Evolutionary conservation across 2,113 vertebrate species (phyloP), one percentile per base, ranked within the genome.

Genomic region (Synchiropus splendidus): DNA sequence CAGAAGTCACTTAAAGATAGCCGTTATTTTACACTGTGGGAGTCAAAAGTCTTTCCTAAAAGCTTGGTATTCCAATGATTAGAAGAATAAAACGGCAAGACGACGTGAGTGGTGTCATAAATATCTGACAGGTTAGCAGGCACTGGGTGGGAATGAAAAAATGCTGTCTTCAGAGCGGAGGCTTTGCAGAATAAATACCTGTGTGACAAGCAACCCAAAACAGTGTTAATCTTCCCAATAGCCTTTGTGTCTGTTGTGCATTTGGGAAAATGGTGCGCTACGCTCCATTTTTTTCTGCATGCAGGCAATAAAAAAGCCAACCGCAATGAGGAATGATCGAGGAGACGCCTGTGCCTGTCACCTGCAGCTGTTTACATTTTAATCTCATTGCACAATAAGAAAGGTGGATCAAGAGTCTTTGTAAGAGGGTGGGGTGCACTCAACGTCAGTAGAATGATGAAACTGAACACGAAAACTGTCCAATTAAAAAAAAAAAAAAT

Each of bases 181-280:
- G 77, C 72, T 78, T 74, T 67, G 62, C 53, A 72, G 70, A 79
- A 81, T 77, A 79, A 83, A 82, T 78, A 72, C 65, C 73, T 65
- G 51, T 62, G 79, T 77, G 75, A 64, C 77, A 78, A 78, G 77
- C 69, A 76, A 65, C 60, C 75, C 77, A 64, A 73, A 75, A 57
- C 51, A 12, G 64, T 66, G 82, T 83, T 83, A 76, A 83, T 83
- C 77, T 83, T 67, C 48, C 18, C 39, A 63, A 77, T 72, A 75
- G 75, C 70, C 75, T 75, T 81, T 66, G 69, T 69, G 66, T 62
- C 71, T 48, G 39, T 48, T 38, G 33, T 62, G 68, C 75, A 80
- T 82, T 81, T 79, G 67, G 74, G 70, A 63, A 75, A 80, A 81
- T 65, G 70, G 70, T 56, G 50, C 44, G 58, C 75, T 69, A 58